Base-by-base conservation (phyloP, 2,797 vertebrate genomes). In the Tangara arthus region DNA sequence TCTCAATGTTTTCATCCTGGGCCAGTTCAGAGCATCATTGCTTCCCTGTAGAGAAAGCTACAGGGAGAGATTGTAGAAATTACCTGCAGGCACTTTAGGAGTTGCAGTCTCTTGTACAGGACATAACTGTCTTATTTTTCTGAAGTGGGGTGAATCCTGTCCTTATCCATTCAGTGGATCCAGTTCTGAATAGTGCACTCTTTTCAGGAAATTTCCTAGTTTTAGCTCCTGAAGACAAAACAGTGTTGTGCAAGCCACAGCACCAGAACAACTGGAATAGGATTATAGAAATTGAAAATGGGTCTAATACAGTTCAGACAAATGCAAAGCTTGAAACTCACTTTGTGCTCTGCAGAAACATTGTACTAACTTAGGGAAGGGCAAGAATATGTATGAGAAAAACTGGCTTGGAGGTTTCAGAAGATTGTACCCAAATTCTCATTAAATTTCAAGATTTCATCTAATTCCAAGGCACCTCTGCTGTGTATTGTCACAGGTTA, bases 221-320 rank as follows among this genome's bases (percentile, higher is more conserved):
- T 52, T 41, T 15, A 46, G 7, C 21, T 87, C 21, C 52, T 37
- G 3, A 41, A 28, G 12, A 35, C 24, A 78, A 77, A 78, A 80
- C 7, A 77, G 1, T 35, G 7, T 15, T 89, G 15, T 68, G 28
- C 17, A 77, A 70, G 24, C 65, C 55, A 55, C 12, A n/a, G 46
- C 8, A 34, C 19, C 34, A 42, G 30, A 53, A 28, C 16, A 66
- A 59, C 15, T 44, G 35, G 16, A 84, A 17, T 18, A 44, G 6
- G 9, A 55, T 47, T 55, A 44, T 4, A 63, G 42, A 86, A 90
- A 46, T 27, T 28, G 11, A 37, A 79, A 85, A 78, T 2, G 12
- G 1, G 1, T 17, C 3, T 57, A 28, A 41, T 7, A 13, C 1
- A 52, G 6, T 46, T 70, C 20, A 66, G 8, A 10, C 7, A 63